Conservation (phyloP, 1,140 invertebrate genomes). For the Sipha flava region DNA sequence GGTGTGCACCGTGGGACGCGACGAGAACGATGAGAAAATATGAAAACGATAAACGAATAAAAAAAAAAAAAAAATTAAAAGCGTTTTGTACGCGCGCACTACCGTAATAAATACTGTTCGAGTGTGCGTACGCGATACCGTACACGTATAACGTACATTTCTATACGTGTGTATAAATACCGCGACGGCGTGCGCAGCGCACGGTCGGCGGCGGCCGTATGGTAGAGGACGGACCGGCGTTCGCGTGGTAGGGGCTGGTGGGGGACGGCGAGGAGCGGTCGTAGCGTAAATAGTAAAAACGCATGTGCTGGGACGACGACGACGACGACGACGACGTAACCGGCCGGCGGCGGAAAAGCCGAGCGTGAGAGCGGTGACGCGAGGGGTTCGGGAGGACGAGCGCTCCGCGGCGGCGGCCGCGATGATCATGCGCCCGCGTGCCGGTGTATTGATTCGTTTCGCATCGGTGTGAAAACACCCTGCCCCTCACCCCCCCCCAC, state of each 20-base stretch:
- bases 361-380: background rate
- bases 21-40: no score
- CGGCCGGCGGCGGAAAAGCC: background rate
- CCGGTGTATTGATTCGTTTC: slow-evolving; percentile 23
- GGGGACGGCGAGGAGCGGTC: background rate
- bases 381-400: background rate
- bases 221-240: no score
- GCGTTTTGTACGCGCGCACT: no score
- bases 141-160: no score
- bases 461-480: slow-evolving; percentile 6
- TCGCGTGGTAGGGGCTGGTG: background rate
- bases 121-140: no score
- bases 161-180: no score
- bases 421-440: background rate
- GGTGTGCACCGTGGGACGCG: background rate
- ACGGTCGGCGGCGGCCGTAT: background rate
- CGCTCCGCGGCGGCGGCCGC: background rate
- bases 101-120: no score
- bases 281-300: slow-evolving; percentile 25
- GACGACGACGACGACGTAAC: background rate
- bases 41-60: no score
- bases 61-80: background rate
- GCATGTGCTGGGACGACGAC: background rate
- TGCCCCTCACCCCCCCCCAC: background rate
- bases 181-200: background rate